Evolutionary conservation across 2,113 vertebrate genomes (phyloP), one percentile per base, ranked within the genome.

Genomic region (Scomber japonicus): DNA sequence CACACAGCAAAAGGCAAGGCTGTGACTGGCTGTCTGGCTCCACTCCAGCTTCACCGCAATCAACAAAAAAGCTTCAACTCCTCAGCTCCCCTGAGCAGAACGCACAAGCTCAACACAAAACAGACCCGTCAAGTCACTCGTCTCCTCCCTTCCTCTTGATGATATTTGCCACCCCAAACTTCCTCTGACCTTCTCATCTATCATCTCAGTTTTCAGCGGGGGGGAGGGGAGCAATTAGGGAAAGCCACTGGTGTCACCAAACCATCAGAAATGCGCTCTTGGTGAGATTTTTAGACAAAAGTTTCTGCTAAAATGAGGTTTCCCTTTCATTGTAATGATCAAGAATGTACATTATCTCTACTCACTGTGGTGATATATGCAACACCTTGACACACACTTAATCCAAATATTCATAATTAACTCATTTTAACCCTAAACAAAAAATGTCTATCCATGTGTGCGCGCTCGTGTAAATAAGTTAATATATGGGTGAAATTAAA

Each of bases 11-110:
- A 87, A 74, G 70, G 81, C 79, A 70, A 9, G 78, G 75, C 83
- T 88, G 87, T 83, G 85, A 84, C 86, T 85, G 69, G 78, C 71
- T 77, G 78, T 71, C 75, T 91, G 90, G 83, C 81, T 83, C 35
- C 31, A 5, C 53, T 90, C 88, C 84, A 89, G 88, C 65, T 83
- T 55, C 83, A 76, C 57, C 61, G 83, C 80, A 83, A 90, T 88
- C 88, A 86, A 82, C 71, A 76, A 46, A 82, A 74, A 46, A 50
- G 49, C 16, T 21, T 30, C 59, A 63, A 72, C 64, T 80, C 73
- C 70, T 51, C 75, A 81, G 54, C 56, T 74, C 57, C 44, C 53
- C 17, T 48, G 48, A 45, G 76, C 55, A 80, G 57, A 60, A 21
- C 62, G 59, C 69, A 72, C 75, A 35, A 12, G 6, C 68, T 83